Percentiles rank a stretch among this genome's conserved stretches.
Conservation (phyloP, 2,797 vertebrate genomes). For the Muraenolepis orangiensis region DNA sequence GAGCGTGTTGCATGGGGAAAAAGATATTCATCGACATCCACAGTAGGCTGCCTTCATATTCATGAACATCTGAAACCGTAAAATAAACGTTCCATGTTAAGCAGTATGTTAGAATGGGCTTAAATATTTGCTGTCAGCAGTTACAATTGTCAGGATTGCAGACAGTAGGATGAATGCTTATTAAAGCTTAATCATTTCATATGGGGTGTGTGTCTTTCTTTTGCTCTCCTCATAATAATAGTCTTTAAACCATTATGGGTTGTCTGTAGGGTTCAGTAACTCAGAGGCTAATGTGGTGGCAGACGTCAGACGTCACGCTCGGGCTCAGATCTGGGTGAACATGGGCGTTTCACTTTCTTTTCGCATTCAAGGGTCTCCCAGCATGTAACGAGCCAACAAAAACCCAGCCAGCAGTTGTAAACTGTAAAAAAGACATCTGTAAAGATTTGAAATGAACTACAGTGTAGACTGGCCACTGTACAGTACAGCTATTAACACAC, state of each 20-base stretch:
- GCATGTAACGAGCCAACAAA: too few species aligned
- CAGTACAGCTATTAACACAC: too few species aligned
- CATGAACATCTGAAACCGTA: too few species aligned
- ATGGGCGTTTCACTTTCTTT: too few species aligned
- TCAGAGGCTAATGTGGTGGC: not conserved
- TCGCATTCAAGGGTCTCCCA: too few species aligned
- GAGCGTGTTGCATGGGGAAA: not conserved
- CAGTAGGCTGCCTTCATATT: too few species aligned
- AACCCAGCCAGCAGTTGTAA: too few species aligned
- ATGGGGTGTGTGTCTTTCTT: conserved; percentile 7
- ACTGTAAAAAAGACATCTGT: not conserved
- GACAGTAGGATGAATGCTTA: too few species aligned
- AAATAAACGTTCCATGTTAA: not conserved
- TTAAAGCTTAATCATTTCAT: too few species aligned
- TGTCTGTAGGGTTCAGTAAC: not conserved
- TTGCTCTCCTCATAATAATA: conserved; percentile 27
- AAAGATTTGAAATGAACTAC: not conserved
- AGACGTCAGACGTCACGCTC: not conserved
- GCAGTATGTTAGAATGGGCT: conserved; percentile 1
- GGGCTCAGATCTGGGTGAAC: too few species aligned
- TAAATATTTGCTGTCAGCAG: not conserved
- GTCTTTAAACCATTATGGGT: not conserved
- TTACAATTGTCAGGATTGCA: too few species aligned
- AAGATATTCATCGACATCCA: not conserved
- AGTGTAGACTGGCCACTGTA: not conserved